Percentiles rank a stretch among this genome's conserved stretches.
Conservation (phyloP, 2,113 vertebrate species). For the Atherinomorus stipes region DNA sequence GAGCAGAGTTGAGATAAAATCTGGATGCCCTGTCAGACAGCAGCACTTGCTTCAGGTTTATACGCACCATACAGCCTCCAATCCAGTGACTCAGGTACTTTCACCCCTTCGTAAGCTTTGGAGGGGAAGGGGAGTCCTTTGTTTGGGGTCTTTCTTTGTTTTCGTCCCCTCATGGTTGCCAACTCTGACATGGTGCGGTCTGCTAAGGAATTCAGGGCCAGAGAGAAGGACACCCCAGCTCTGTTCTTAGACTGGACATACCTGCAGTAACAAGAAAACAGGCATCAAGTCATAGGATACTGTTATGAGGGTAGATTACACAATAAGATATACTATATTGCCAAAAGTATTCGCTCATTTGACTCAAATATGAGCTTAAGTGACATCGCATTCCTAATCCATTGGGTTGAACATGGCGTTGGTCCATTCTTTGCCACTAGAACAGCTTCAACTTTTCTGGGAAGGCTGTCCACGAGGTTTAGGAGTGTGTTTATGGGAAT, state of each 20-base stretch:
- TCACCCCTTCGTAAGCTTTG: conserved; percentile 51
- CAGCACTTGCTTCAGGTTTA: background rate
- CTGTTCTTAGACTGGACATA: conserved; percentile 87
- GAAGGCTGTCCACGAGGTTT: too few species aligned
- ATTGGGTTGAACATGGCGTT: too few species aligned
- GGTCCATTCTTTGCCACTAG: too few species aligned
- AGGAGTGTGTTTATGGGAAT: too few species aligned
- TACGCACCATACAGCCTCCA: conserved; percentile 84
- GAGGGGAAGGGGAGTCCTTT: conserved; percentile 78
- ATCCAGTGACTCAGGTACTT: conserved; percentile 82
- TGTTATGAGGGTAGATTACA: too few species aligned
- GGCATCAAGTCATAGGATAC: background rate
- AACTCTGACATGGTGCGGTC: conserved; percentile 82
- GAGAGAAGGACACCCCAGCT: conserved; percentile 78
- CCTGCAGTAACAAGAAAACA: conserved; percentile 47
- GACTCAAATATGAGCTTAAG: too few species aligned
- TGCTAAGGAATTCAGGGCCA: conserved; percentile 83
- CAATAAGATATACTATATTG: too few species aligned
- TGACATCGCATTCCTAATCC: too few species aligned
- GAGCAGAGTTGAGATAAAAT: background rate
- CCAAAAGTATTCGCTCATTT: too few species aligned
- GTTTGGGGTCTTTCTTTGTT: conserved; percentile 67
- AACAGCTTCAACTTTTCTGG: too few species aligned
- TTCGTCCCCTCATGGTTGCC: conserved; percentile 74
- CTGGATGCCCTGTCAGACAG: background rate